phyloP scores from a whole-genome alignment of 2,113 vertebrate species.

The Melanostigma gelatinosum region DNA sequence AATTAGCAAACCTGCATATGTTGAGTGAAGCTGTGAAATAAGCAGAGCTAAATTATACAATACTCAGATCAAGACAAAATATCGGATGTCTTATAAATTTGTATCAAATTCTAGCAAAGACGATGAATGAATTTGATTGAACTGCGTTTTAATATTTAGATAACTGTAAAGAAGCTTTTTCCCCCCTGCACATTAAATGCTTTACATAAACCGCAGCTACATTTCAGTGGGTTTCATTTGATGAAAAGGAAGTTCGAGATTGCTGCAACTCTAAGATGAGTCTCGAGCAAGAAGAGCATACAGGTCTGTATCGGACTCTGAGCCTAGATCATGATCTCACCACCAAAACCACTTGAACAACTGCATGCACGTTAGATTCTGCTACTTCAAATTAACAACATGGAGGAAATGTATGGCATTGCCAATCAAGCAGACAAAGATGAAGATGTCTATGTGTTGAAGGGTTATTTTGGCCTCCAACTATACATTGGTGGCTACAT shows the following conservation, averaged over 20 bases:
- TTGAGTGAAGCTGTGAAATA: conserved; percentile 2
- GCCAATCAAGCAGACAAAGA: background rate
- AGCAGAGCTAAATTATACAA: background rate
- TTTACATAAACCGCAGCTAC: conserved; percentile 24
- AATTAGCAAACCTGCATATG: background rate
- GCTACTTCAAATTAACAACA: background rate
- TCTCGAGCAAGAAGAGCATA: background rate
- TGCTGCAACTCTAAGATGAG: background rate
- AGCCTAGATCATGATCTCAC: background rate
- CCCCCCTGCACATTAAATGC: background rate
- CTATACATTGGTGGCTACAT: background rate
- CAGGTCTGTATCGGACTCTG: background rate
- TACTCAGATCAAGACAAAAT: background rate
- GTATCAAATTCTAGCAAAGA: background rate
- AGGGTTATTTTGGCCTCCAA: background rate
- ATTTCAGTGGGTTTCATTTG: conserved; percentile 26
- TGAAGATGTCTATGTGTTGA: background rate
- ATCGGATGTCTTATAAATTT: background rate
- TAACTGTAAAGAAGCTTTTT: background rate
- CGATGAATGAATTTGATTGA: background rate
- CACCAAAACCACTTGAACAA: conserved; percentile 15
- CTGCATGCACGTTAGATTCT: background rate
- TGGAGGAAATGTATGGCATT: background rate
- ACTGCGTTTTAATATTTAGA: background rate
- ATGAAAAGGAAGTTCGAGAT: conserved; percentile 41